Evolutionary conservation across 35 echinoderm and acorn worm genomes (phyloP).

Genomic region (Stichopus chloronotus): DNA sequence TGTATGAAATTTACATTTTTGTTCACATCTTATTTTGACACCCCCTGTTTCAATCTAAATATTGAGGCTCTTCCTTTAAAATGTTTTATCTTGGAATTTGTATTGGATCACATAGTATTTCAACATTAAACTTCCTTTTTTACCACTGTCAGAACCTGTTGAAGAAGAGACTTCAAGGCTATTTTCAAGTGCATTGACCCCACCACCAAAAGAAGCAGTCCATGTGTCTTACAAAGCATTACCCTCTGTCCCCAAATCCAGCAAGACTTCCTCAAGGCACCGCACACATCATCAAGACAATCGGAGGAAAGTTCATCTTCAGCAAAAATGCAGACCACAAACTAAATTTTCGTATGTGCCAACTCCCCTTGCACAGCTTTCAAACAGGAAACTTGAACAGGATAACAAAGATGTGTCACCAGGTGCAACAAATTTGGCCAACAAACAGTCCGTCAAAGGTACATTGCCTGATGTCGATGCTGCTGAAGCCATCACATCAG

Average conservation of each 20-base stretch:
- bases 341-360: constrained; percentile 43
- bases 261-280: background rate
- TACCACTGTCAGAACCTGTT: background rate
- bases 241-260: constrained; percentile 15
- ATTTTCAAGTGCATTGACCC: background rate
- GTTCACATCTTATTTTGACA: no score
- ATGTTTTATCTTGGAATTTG: no score
- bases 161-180: background rate
- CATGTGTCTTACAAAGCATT: constrained; percentile 50
- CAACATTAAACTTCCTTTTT: no score
- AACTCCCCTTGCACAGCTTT: constrained; percentile 34
- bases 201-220: background rate
- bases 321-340: constrained; percentile 28
- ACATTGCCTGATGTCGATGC: background rate
- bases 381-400: background rate
- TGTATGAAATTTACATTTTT: no score
- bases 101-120: no score
- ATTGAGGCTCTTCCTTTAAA: no score
- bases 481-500: background rate
- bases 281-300: constrained; percentile 32
- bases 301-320: background rate
- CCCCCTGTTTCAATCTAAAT: no score
- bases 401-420: background rate
- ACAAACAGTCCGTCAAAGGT: background rate
- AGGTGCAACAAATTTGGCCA: background rate